Percentiles rank a stretch among this genome's conserved stretches.
Evolutionary conservation across 2,888 invertebrate genomes (phyloP).

Genomic region (Amphipoea oculea): DNA sequence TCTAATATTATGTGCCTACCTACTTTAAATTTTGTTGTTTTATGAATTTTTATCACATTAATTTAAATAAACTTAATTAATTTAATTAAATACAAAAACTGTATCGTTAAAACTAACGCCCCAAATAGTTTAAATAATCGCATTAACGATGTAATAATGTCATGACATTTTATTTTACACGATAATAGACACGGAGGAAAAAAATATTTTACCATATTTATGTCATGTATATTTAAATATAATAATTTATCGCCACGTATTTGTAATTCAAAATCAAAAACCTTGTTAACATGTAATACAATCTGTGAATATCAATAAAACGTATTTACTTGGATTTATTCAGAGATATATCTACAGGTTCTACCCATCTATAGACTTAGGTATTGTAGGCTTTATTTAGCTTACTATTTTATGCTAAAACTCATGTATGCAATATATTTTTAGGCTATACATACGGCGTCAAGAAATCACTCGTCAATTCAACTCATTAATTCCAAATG

Average conservation of each 20-base stretch:
- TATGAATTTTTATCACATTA: neutral
- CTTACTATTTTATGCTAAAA: conserved; percentile 1
- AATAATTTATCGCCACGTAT: conserved; percentile 29
- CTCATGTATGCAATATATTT: neutral
- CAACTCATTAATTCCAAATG: conserved; percentile 53
- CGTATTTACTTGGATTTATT: conserved; percentile 43
- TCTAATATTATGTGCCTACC: neutral
- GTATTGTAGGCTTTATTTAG: conserved; percentile 27
- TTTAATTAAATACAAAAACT: neutral
- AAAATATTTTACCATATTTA: conserved; percentile 33
- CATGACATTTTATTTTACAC: conserved; percentile 26
- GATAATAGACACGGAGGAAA: neutral
- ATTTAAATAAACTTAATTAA: conserved; percentile 8
- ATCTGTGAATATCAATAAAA: conserved; percentile 47
- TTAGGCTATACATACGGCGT: neutral
- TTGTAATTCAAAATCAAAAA: conserved; percentile 28
- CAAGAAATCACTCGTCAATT: conserved; percentile 10
- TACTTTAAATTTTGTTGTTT: neutral
- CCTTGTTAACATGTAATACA: conserved; percentile 52
- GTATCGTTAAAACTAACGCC: neutral
- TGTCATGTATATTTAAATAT: conserved; percentile 50
- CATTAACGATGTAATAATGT: neutral
- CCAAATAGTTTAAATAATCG: neutral
- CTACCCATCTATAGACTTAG: conserved; percentile 8
- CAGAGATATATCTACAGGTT: conserved; percentile 21